These are phyloP conservation scores for Mesoclemmys tuberculata DNA, from an alignment of 2,113 vertebrate species.

Conservation along the genomic window DNA sequence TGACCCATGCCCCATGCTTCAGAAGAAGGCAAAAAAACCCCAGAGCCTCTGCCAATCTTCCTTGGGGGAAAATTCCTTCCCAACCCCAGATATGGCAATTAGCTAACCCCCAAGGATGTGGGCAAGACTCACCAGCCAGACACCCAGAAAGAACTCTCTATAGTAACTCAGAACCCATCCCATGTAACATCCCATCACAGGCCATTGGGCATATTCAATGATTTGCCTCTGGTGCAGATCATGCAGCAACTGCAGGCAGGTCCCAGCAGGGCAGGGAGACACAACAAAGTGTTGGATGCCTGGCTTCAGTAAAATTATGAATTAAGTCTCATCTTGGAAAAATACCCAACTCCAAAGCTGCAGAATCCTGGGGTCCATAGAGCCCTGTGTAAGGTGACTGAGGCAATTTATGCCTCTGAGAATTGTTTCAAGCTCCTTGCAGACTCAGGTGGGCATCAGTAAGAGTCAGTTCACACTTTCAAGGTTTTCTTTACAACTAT, in stretches of 20 bases:
- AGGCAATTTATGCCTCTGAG: conserved; percentile 60
- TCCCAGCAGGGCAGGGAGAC: background rate
- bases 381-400: background rate
- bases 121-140: too few species aligned
- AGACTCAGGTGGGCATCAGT: conserved; percentile 22
- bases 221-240: background rate
- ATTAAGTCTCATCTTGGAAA: conserved; percentile 41
- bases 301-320: conserved; percentile 26
- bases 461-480: conserved; percentile 26
- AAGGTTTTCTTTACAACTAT: background rate
- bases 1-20: too few species aligned
- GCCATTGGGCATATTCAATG: background rate
- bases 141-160: too few species aligned
- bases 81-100: too few species aligned
- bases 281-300: conserved; percentile 43
- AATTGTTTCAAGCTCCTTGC: conserved; percentile 48
- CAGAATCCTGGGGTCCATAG: conserved; percentile 23
- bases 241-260: background rate
- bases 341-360: conserved; percentile 64
- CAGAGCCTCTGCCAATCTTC: too few species aligned
- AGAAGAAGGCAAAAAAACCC: too few species aligned
- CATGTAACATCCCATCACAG: too few species aligned
- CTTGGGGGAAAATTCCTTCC: too few species aligned
- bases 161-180: too few species aligned
- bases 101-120: too few species aligned